Evolutionary conservation across 2,113 vertebrate species (phyloP).

Genomic region (Talpa occidentalis): DNA sequence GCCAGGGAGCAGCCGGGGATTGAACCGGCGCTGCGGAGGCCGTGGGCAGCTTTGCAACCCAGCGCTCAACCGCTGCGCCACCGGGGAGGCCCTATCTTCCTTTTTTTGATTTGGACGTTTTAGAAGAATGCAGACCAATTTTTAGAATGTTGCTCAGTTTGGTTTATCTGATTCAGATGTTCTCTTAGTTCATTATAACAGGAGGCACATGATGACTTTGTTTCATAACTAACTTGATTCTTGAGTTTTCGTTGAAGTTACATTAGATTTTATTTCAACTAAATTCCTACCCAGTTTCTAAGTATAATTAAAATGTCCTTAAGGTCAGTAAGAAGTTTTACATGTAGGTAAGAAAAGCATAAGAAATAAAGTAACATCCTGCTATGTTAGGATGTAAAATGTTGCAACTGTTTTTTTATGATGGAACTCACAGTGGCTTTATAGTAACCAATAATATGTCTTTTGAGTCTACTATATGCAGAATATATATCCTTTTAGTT

Average conservation of each 20-base stretch:
- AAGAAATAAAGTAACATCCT: background rate
- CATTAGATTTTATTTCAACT: background rate
- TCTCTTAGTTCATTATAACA: background rate
- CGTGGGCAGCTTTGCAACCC: too few species aligned
- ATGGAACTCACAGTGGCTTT: background rate
- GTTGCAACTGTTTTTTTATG: background rate
- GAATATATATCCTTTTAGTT: background rate
- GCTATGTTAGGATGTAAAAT: background rate
- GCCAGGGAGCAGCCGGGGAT: too few species aligned
- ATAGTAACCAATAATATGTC: background rate
- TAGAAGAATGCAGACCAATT: background rate
- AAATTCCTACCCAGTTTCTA: background rate
- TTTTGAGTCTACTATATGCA: background rate
- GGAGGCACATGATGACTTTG: background rate
- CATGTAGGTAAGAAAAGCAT: background rate
- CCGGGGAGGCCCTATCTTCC: too few species aligned
- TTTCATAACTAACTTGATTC: background rate
- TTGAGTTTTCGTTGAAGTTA: background rate
- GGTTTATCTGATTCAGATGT: constrained; percentile 9
- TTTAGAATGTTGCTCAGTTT: background rate
- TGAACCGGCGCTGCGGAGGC: too few species aligned
- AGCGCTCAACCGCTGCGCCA: too few species aligned
- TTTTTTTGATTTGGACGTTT: background rate
- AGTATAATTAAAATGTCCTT: constrained; percentile 26
- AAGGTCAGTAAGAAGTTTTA: background rate